Percentiles rank a stretch among this genome's conserved stretches.
These are phyloP conservation scores for Nephrotoma appendiculata DNA, from an alignment of 2,888 invertebrate species.

Conservation along the genomic window DNA sequence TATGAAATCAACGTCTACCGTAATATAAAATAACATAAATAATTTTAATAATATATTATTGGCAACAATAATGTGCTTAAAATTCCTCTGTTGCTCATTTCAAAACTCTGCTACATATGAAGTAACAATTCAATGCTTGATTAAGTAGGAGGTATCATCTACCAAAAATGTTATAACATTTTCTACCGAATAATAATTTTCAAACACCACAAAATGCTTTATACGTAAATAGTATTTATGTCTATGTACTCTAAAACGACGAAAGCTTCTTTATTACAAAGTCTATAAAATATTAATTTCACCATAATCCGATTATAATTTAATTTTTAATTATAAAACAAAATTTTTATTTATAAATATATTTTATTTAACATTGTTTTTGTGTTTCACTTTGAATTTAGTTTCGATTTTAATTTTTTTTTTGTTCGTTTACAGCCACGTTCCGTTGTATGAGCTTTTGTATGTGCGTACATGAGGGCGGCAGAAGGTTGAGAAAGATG, in stretches of 20 bases:
- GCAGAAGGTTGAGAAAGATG: too few species aligned
- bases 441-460: neutral
- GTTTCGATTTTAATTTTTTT: neutral
- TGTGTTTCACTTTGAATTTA: neutral
- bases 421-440: neutral
- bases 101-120: too few species aligned
- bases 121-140: neutral
- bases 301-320: neutral
- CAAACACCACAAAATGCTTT: neutral
- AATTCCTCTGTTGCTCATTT: too few species aligned
- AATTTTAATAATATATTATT: too few species aligned
- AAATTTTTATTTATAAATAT: neutral
- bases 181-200: neutral
- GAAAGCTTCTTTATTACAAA: neutral
- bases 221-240: neutral
- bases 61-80: too few species aligned
- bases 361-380: neutral
- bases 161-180: neutral
- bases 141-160: neutral
- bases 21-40: too few species aligned
- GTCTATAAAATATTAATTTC: neutral
- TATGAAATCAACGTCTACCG: too few species aligned
- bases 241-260: neutral
- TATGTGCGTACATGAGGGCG: too few species aligned
- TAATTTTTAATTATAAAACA: neutral